Evolutionary conservation across 2,113 vertebrate genomes (phyloP).

Genomic region (Psittacara wagleri): DNA sequence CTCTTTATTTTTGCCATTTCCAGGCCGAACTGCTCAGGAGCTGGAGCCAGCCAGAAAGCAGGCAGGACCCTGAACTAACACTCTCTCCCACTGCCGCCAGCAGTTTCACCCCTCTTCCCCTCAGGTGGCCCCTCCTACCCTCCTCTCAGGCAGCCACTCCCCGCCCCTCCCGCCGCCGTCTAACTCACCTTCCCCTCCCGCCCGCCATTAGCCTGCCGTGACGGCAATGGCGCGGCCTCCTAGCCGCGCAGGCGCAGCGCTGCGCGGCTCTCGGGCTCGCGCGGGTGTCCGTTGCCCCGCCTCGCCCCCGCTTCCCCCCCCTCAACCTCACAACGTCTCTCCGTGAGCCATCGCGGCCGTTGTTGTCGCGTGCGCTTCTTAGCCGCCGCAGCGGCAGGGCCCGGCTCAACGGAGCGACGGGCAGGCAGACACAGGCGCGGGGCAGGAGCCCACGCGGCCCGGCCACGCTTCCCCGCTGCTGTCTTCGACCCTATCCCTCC

Average conservation of each 20-base stretch:
- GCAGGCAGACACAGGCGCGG: background rate
- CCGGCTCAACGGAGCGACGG: background rate
- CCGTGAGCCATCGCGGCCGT: background rate
- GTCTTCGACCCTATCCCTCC: background rate
- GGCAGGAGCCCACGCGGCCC: background rate
- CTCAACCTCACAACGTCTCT: background rate
- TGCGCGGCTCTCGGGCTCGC: background rate
- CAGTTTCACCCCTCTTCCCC: too few relatives aligned
- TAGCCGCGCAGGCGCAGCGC: constrained; percentile 34
- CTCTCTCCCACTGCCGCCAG: accelerated
- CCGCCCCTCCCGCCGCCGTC: too few relatives aligned
- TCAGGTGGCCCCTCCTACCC: accelerated
- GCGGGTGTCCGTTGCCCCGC: background rate
- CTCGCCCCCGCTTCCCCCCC: background rate
- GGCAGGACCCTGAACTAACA: accelerated
- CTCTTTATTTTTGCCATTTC: background rate
- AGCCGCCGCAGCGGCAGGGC: background rate
- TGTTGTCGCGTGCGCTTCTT: constrained; percentile 28
- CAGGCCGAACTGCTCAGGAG: background rate
- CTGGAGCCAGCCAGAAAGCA: accelerated
- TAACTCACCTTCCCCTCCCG: too few relatives aligned
- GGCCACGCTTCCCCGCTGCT: background rate
- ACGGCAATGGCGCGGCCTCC: background rate
- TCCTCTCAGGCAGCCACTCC: too few relatives aligned
- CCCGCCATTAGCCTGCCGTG: background rate